Base-by-base conservation (phyloP, 2,888 invertebrate species). In the Theristus sp. region DNA sequence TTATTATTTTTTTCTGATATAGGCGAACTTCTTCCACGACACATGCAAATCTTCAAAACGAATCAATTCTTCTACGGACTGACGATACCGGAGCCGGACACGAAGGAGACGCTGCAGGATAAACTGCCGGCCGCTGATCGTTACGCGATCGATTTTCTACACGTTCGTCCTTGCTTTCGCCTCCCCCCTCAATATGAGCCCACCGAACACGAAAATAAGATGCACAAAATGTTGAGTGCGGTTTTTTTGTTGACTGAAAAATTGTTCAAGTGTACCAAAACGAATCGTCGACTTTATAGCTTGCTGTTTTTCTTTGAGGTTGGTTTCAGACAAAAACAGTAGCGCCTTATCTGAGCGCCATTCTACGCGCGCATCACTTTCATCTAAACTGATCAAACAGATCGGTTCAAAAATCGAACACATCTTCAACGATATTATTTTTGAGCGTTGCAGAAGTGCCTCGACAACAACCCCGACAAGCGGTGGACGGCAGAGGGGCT, bases 51-150 rank as follows among this genome's bases (percentile, higher is more conserved):
- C 70, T 96, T 98, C 77, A 87, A 87, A 69, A 86, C 85, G 70
- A 98, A 98, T 75, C 87, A 90, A 69, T 98, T 90, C 77, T 87
- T 88, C 73, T 82, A 86, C 78, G 94, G 96, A 22, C 84, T 94
- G 71, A 86, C 83, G 57, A 79, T 98, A 67, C 94, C 96, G 0
- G 87, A 90, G 66, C 91, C 94, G 3, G 87, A 87, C 60, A 82
- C 83, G 58, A 66, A 75, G 73, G 86, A 87, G 69, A 83, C 90
- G 0, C 78, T 98, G 56, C 89, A 91, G 73, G 82, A 82, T 66
- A 87, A 87, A 77, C 82, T 96, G 74, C 87, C 89, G 13, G 82
- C 83, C 72, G 80, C 83, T 71, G 80, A 67, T 69, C 80, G 82
- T 61, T 79, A 82, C 56, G 82, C 85, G 55, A 78, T 88, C 73